Percentiles rank a stretch among this genome's conserved stretches.
Evolutionary conservation across 2,888 invertebrate genomes (phyloP).

Genomic region (Tetramorium bicarinatum): DNA sequence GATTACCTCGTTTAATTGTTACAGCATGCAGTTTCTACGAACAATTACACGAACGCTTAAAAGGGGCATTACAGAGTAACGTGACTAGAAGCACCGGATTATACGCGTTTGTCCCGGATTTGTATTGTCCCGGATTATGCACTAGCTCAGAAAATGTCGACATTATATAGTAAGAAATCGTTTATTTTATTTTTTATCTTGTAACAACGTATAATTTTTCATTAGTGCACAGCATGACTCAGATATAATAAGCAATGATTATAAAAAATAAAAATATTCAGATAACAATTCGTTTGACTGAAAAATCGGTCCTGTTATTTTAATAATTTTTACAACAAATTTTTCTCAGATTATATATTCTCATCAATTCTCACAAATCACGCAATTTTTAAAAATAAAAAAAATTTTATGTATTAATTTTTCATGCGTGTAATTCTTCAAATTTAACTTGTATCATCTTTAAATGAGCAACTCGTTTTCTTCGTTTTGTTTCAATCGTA

Average conservation of each 20-base stretch:
- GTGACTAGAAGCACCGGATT: slow-evolving; percentile 49
- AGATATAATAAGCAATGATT: background rate
- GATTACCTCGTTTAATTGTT: slow-evolving; percentile 45
- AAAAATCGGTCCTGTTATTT: background rate
- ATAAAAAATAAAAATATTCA: background rate
- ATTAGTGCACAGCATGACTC: background rate
- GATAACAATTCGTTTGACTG: background rate
- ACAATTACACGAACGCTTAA: slow-evolving; percentile 43
- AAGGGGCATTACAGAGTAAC: slow-evolving; percentile 40
- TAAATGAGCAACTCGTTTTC: background rate
- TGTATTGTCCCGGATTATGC: slow-evolving; percentile 32
- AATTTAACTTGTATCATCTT: background rate
- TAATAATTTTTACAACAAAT: background rate
- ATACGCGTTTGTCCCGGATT: slow-evolving; percentile 36
- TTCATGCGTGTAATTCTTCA: background rate
- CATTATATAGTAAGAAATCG: slow-evolving; percentile 36
- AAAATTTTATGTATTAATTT: background rate
- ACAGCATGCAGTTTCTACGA: slow-evolving; percentile 18
- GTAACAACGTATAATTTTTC: background rate
- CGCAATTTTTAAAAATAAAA: background rate
- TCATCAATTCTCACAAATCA: background rate
- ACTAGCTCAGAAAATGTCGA: slow-evolving; percentile 41
- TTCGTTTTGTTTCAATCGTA: background rate
- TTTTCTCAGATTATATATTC: background rate
- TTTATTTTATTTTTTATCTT: background rate